A percentile compares a stretch with the other conserved stretches of the same genome.
These are phyloP conservation scores for Ochropacha duplaris DNA, from an alignment of 2,888 invertebrate species.

Conservation along the genomic window DNA sequence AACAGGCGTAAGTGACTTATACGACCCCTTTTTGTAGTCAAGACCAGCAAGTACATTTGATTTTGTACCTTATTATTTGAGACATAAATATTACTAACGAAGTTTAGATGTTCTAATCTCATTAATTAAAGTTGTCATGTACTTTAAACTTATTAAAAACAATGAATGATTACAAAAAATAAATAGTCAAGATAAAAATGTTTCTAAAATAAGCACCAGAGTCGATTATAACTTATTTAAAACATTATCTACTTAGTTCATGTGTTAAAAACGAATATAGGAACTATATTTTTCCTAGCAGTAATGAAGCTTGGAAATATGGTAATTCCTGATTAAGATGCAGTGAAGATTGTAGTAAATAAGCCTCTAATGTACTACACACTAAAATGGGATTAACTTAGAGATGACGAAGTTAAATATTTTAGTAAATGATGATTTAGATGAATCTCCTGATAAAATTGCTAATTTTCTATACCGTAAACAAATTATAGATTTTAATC, in stretches of 20 bases:
- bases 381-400: slow-evolving; percentile 72
- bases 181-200: slow-evolving; percentile 38
- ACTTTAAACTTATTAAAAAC: slow-evolving; percentile 31
- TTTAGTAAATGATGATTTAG: slow-evolving; percentile 45
- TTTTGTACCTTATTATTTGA: neutral
- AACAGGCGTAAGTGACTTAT: too few species aligned
- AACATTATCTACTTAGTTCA: neutral
- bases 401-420: slow-evolving; percentile 64
- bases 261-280: slow-evolving; percentile 14
- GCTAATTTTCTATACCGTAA: neutral
- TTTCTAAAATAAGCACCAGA: slow-evolving; percentile 41
- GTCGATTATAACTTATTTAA: neutral
- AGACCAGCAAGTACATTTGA: neutral
- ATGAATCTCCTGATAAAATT: slow-evolving; percentile 7
- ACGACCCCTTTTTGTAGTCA: too few species aligned
- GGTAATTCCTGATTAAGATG: slow-evolving; percentile 11
- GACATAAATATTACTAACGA: slow-evolving; percentile 1
- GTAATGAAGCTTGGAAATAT: slow-evolving; percentile 7
- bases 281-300: slow-evolving; percentile 28
- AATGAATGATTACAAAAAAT: slow-evolving; percentile 28
- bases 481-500: neutral
- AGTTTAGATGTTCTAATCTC: neutral
- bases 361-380: slow-evolving; percentile 35
- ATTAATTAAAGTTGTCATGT: slow-evolving; percentile 26
- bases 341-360: slow-evolving; percentile 18